Percentiles rank a stretch among this genome's conserved stretches.
phyloP scores from a whole-genome alignment of 2,888 invertebrate genomes.

The Agrilus biguttatus region DNA sequence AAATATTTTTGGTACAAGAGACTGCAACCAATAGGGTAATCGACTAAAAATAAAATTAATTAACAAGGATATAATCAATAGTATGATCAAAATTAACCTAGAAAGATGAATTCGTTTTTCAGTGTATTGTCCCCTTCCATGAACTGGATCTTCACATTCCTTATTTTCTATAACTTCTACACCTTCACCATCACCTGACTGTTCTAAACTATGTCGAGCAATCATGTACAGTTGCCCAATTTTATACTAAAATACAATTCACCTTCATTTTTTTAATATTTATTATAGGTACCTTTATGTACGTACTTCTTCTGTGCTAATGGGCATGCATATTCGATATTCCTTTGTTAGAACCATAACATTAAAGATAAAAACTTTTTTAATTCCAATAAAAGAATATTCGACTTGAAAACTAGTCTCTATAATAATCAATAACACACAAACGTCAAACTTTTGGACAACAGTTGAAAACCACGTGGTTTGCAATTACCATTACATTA shows the following conservation, averaged over 20 bases:
- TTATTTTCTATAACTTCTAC: slow-evolving; percentile 81
- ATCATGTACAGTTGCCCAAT: slow-evolving; percentile 92
- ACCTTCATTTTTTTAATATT: slow-evolving; percentile 1
- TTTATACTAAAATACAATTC: slow-evolving; percentile 51
- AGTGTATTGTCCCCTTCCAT: slow-evolving; percentile 77
- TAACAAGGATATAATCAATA: background rate
- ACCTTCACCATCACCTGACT: slow-evolving; percentile 79
- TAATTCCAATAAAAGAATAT: no score
- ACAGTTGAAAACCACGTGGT: no score
- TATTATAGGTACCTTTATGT: slow-evolving; percentile 1
- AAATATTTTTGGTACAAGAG: slow-evolving; percentile 76
- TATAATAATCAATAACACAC: no score
- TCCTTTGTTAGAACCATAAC: slow-evolving; percentile 76
- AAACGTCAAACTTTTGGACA: no score
- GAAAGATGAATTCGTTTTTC: slow-evolving; percentile 84
- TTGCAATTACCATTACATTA: no score
- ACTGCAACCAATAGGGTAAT: slow-evolving; percentile 79
- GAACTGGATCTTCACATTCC: slow-evolving; percentile 59
- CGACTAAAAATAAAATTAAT: slow-evolving; percentile 45
- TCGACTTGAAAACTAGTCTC: no score
- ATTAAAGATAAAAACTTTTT: background rate
- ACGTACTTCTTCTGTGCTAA: slow-evolving; percentile 78
- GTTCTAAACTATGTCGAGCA: slow-evolving; percentile 82
- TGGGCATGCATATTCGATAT: slow-evolving; percentile 84
- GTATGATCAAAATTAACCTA: slow-evolving; percentile 38